Evolutionary conservation across 2,888 invertebrate species (phyloP), one percentile per base, ranked within the genome.

Genomic region (Nomada ruficornis): DNA sequence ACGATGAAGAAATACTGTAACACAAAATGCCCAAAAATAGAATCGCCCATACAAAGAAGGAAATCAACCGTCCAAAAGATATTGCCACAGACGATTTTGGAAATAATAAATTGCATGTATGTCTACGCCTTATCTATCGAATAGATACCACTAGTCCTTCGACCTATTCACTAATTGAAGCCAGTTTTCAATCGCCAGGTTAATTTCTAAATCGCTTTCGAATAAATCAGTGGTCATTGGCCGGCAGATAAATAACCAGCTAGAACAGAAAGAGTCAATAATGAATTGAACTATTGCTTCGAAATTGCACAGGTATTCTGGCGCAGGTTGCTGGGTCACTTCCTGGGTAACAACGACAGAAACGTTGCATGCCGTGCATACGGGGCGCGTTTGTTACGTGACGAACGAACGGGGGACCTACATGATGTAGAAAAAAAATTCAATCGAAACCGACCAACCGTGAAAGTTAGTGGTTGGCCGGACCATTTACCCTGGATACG

Each of bases 401-500:
- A 84, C 72, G 54, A 65, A 59, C 76, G 52, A 65, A 77, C 84
- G 81, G 80, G 88, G 84, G 82, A 84, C 73, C 70, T 44, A 79
- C 64, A 77, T 44, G 81, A 69, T 64, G n/a, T 7, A 10, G 44
- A 36, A 52, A 36, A 64, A 74, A 68, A 67, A 83, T 80, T 87
- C 81, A 74, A 69, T 82, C 73, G 77, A 88, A 83, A 88, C 77
- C 88, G 88, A 82, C 89, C 85, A 90, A 90, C 90, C 91, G 91
- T 93, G 91, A 92, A 91, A 92, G 90, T 88, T 90, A 90, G 91
- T 91, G 83, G 88, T 77, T 88, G 85, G 85, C 65, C 77, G 80
- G 65, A 76, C 71, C 83, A 80, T 67, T 88, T 83, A 80, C 77
- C 81, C 83, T 80, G 83, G 75, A 67, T 74, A 83, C 84, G 83